phyloP scores from a whole-genome alignment of 2,113 vertebrate species.

The Apteryx owenii region DNA sequence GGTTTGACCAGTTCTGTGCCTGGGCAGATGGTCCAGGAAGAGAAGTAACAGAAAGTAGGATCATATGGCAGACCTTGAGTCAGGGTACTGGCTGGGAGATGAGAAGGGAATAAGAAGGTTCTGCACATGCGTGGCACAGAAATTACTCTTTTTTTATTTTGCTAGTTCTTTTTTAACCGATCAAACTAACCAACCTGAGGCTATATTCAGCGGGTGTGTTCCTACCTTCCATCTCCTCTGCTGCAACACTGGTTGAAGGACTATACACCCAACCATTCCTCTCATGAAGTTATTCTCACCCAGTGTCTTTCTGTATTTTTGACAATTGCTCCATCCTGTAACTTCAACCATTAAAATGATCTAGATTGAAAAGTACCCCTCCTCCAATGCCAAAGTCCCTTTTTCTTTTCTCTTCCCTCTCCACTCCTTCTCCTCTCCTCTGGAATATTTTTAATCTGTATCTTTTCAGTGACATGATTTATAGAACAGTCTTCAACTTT shows the following conservation, averaged over 20 bases:
- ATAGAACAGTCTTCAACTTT: neutral
- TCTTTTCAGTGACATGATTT: neutral
- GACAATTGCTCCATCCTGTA: neutral
- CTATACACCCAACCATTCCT: neutral
- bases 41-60: neutral
- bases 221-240: neutral
- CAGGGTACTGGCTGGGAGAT: neutral
- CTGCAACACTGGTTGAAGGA: neutral
- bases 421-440: neutral
- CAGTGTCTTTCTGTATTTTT: neutral
- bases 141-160: neutral
- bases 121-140: neutral
- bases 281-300: neutral
- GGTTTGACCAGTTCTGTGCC: neutral
- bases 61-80: neutral
- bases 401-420: neutral
- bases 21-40: neutral
- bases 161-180: neutral
- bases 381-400: neutral
- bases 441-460: neutral
- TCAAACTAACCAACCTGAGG: neutral
- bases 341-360: neutral
- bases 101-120: neutral
- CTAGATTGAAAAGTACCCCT: neutral
- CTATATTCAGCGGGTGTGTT: neutral